phyloP scores from a whole-genome alignment of 1,140 invertebrate species.

The Orchesella cincta region DNA sequence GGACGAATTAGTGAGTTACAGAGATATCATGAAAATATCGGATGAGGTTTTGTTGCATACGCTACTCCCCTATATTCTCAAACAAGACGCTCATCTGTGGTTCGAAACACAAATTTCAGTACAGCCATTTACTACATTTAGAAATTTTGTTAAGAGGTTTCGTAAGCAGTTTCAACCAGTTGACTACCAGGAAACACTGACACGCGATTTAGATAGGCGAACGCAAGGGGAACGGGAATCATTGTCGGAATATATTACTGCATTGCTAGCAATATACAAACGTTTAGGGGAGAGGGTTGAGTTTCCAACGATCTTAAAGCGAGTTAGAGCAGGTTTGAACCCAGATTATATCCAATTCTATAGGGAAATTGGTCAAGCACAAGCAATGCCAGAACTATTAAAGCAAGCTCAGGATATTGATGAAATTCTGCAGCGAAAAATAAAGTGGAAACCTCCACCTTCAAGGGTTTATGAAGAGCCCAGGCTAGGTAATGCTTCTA shows the following conservation, averaged over 20 bases:
- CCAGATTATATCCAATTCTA: slow-evolving; percentile 6
- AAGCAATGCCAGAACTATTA: not conserved
- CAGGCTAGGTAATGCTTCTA: no score
- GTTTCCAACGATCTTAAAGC: not conserved
- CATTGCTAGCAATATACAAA: slow-evolving; percentile 23
- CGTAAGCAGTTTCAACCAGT: slow-evolving; percentile 30
- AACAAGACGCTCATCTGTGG: slow-evolving; percentile 36
- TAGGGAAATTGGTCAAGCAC: no score
- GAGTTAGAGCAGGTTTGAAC: slow-evolving; percentile 18
- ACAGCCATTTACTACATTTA: not conserved
- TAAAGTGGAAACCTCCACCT: not conserved
- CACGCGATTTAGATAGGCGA: slow-evolving; percentile 28
- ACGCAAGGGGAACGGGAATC: slow-evolving; percentile 29
- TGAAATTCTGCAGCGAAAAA: not conserved
- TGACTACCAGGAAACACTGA: slow-evolving; percentile 17
- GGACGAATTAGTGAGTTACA: slow-evolving; percentile 37
- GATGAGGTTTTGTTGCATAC: not conserved
- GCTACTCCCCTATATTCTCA: slow-evolving; percentile 28
- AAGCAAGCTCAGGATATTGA: not conserved
- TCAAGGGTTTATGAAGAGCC: no score
- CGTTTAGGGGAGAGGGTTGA: not conserved
- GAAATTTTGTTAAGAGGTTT: not conserved
- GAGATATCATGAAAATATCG: not conserved
- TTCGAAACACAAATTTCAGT: not conserved
- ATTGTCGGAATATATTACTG: slow-evolving; percentile 14